Base-by-base conservation (phyloP, 2,113 vertebrate genomes). In the Donacobius atricapilla region DNA sequence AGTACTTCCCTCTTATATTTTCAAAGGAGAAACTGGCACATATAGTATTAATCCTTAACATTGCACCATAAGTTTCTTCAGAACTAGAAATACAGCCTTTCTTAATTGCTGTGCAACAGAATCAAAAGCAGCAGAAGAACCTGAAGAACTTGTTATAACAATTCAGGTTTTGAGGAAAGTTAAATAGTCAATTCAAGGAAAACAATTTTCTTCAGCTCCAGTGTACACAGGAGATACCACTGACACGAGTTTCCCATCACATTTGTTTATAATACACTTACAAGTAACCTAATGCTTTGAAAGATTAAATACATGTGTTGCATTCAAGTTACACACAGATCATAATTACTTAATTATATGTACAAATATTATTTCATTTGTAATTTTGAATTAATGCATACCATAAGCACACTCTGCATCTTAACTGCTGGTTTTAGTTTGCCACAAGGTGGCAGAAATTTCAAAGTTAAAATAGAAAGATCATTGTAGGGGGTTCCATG, bases 401-500 rank as follows among this genome's bases (percentile, higher is more conserved):
- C 95, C 90, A 69, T 83, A 75, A 96, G 72, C 65, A 84, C 15
- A 14, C 30, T 20, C 58, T 47, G 82, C 61, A 70, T 78, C 22
- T 63, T 70, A 94, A 73, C 37, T 83, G 57, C 50, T 89, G 51
- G 54, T 88, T 93, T 84, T 69, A 91, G 81, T 86, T 87, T 96
- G 88, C 97, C 98, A 98, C 97, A 97, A 98, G 97, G 97, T 98
- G 97, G 97, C 97, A 98, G 96, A 93, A 97, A 98, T 90, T 97
- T 95, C 97, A 61, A 97, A 82, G 89, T 90, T 89, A 97, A 95
- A 96, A 91, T 53, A 35, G 64, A 63, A 60, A 71, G 42, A 56
- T 42, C 10, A 2, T 42, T 53, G 63, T 50, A 33, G 14, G 30
- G 30, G 83, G 2, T 33, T 86, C 33, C 31, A 16, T 19, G 16